Base-by-base conservation (phyloP, 1,140 invertebrate genomes). In the Limonius californicus region DNA sequence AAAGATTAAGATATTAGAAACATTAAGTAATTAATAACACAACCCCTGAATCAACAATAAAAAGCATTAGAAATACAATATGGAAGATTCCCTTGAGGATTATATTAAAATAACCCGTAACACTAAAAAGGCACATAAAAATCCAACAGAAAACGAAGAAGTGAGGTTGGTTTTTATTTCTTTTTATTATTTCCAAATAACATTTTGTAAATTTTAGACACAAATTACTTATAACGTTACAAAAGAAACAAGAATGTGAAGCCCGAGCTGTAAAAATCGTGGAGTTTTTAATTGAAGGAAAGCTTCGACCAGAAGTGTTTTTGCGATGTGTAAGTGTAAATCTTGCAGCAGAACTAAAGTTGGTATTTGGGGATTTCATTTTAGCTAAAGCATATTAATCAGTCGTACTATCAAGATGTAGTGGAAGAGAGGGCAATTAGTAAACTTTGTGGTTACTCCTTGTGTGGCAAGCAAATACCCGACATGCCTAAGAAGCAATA, bases 401-500 rank as follows among this genome's bases (percentile, higher is more conserved):
- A 84, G 66, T 77, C 76, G 42, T 89, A 94, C 70, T 91, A 92
- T 72, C 84, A 88, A 70, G 92, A 95, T 78, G 77, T 93, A 8
- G 84, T 89, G 12, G 91, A 94, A 76, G 93, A 95, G 75, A 79
- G 92, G 73, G 82, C 87, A 30, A 86, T 95, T 54, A 75, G 79
- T 9, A 88, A 88, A 62, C 35, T 87, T 0, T 95, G 93, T 79
- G 92, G 92, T n/a, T 95, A 94, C 80, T 85, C 89, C 32, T 67
- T 94, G 0, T 95, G 93, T 77, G 73, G 77, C 11, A 85, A 86
- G 55, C 32, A 64, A 11, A 70, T 92, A 16, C 78, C 70, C 23
- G 72, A 85, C 70, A 80, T 90, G 59, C 85, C 87, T 0, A 86
- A 84, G 47, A 89, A 94, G 76, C 84, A 87, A 58, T 95, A 89